Percentiles rank a stretch among this genome's conserved stretches.
phyloP scores from a whole-genome alignment of 2,888 invertebrate genomes.

The Rhyacophila evoluta region DNA sequence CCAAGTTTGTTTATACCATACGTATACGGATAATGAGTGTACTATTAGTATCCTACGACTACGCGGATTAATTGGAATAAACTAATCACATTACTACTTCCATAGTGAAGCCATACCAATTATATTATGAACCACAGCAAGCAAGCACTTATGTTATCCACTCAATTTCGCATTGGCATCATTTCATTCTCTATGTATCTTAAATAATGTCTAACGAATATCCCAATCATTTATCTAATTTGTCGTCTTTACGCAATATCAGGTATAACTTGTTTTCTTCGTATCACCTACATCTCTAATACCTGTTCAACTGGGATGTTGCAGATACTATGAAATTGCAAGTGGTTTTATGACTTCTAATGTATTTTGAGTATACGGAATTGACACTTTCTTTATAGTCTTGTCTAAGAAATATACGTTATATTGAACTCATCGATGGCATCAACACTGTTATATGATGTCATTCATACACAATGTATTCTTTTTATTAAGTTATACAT shows the following conservation, averaged over 20 bases:
- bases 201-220: not conserved
- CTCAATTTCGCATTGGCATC: too few species aligned
- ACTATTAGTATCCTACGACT: too few species aligned
- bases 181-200: not conserved
- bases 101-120: too few species aligned
- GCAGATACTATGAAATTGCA: not conserved
- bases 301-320: not conserved
- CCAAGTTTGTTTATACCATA: too few species aligned
- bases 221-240: not conserved
- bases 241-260: not conserved
- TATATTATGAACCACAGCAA: too few species aligned
- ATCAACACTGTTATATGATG: not conserved
- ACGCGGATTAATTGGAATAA: too few species aligned
- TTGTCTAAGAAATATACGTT: too few species aligned
- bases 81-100: too few species aligned
- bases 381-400: not conserved
- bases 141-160: too few species aligned
- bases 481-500: too few species aligned
- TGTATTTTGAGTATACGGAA: not conserved
- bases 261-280: conserved; percentile 4
- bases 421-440: not conserved
- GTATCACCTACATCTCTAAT: not conserved
- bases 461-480: too few species aligned
- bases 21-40: too few species aligned
- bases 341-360: not conserved